Conservation (phyloP, 2,888 invertebrate genomes). For the Steromphala cineraria region DNA sequence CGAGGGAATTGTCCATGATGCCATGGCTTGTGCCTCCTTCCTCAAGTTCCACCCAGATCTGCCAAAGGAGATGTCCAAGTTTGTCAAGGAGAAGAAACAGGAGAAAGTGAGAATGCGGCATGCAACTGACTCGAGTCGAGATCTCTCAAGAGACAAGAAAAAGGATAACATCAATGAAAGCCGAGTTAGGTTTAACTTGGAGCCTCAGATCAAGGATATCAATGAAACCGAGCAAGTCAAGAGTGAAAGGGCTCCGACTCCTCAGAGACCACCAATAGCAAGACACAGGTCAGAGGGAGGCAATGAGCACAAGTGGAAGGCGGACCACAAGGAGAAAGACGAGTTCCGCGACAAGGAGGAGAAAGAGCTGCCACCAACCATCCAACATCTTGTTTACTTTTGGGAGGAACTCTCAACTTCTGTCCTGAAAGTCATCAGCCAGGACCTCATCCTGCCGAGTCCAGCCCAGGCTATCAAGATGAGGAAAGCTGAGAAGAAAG, state of each 20-base stretch:
- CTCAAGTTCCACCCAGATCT: slow-evolving; percentile 84
- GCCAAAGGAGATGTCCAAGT: slow-evolving; percentile 69
- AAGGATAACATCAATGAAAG: slow-evolving; percentile 67
- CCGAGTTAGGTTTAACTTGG: slow-evolving; percentile 62
- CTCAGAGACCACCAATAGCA: slow-evolving; percentile 32
- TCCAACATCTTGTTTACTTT: slow-evolving; percentile 88
- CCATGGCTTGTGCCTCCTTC: slow-evolving; percentile 97
- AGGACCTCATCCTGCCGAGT: slow-evolving; percentile 80
- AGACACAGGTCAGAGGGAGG: slow-evolving; percentile 59
- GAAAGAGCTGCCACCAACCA: slow-evolving; percentile 84
- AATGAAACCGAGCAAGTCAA: neutral
- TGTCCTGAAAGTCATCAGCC: slow-evolving; percentile 78
- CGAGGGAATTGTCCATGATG: slow-evolving; percentile 97
- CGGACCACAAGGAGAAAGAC: slow-evolving; percentile 28
- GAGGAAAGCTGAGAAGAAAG: slow-evolving; percentile 65
- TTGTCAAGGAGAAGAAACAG: slow-evolving; percentile 55
- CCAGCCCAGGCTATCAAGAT: slow-evolving; percentile 75
- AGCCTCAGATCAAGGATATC: slow-evolving; percentile 46
- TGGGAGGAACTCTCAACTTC: slow-evolving; percentile 89
- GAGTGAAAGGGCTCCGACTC: neutral
- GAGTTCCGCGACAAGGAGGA: slow-evolving; percentile 45
- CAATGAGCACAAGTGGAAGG: slow-evolving; percentile 34
- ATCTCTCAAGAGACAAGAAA: slow-evolving; percentile 45
- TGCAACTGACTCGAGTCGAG: slow-evolving; percentile 66
- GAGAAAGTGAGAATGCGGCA: slow-evolving; percentile 58